These are phyloP conservation scores for Drosophila jambulina DNA, from an alignment of 1,140 invertebrate species.

Conservation along the genomic window DNA sequence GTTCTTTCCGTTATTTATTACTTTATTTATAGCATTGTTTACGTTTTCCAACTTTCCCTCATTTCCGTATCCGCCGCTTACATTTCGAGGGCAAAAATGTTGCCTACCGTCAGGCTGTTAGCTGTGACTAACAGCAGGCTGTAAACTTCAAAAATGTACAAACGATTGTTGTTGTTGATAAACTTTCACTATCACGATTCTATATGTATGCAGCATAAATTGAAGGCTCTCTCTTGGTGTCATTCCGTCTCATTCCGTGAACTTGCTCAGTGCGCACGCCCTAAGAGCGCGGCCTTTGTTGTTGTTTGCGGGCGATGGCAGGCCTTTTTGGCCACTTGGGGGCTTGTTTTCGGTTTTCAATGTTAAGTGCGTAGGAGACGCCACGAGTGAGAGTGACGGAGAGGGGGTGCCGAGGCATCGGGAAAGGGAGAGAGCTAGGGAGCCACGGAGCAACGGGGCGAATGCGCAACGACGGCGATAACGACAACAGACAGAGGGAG, in stretches of 20 bases:
- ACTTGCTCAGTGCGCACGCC: slow-evolving; percentile 49
- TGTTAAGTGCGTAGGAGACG: slow-evolving; percentile 75
- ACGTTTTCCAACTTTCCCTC: not conserved
- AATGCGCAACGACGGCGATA: slow-evolving; percentile 49
- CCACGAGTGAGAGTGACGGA: slow-evolving; percentile 32
- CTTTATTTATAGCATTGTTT: slow-evolving; percentile 2
- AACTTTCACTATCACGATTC: slow-evolving; percentile 75
- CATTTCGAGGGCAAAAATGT: slow-evolving; percentile 14
- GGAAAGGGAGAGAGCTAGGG: slow-evolving; percentile 9
- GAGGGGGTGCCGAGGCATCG: not conserved
- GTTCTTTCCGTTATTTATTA: not conserved
- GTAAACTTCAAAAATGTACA: slow-evolving; percentile 71
- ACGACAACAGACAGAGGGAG: slow-evolving; percentile 25
- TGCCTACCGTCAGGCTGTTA: slow-evolving; percentile 31
- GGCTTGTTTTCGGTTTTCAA: slow-evolving; percentile 82
- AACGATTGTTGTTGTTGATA: slow-evolving; percentile 38
- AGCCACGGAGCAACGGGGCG: slow-evolving; percentile 29
- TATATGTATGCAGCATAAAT: slow-evolving; percentile 45
- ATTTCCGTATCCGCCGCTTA: not conserved
- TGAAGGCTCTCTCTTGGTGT: slow-evolving; percentile 9
- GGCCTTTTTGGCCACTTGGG: slow-evolving; percentile 71
- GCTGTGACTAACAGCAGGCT: slow-evolving; percentile 36
- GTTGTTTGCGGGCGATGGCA: slow-evolving; percentile 37
- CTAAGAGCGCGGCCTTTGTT: slow-evolving; percentile 16
- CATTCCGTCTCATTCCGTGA: slow-evolving; percentile 1